Percentiles rank a stretch among this genome's conserved stretches.
Evolutionary conservation across 2,113 vertebrate genomes (phyloP).

Genomic region (Leptobrachium leishanense): DNA sequence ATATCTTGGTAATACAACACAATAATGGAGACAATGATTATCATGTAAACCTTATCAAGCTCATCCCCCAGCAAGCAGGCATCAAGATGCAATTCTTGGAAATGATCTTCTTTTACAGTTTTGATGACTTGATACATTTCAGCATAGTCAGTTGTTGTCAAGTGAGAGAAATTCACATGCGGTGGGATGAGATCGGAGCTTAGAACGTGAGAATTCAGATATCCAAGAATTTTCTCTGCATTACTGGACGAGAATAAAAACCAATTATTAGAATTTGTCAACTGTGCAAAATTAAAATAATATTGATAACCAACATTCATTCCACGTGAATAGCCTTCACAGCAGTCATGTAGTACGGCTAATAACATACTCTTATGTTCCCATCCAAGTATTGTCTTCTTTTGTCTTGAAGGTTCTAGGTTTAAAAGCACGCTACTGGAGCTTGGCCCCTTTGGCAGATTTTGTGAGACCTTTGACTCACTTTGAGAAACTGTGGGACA

Average conservation of each 20-base stretch:
- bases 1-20: no score
- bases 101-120: slow-evolving; percentile 86
- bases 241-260: slow-evolving; percentile 70
- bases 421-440: no score
- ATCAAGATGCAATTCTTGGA: slow-evolving; percentile 84
- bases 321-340: no score
- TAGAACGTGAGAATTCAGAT: slow-evolving; percentile 81
- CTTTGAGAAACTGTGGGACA: no score
- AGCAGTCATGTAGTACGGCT: no score
- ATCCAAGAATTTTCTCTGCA: slow-evolving; percentile 91
- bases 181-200: slow-evolving; percentile 92
- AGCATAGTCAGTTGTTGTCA: slow-evolving; percentile 83
- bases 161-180: slow-evolving; percentile 95
- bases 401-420: no score
- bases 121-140: slow-evolving; percentile 95
- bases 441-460: no score
- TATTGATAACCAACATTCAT: no score
- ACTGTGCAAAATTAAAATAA: not conserved
- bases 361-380: no score
- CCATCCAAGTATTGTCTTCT: no score
- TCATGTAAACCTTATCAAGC: slow-evolving; percentile 82
- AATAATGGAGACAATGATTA: not conserved
- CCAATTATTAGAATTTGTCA: not conserved
- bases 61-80: slow-evolving; percentile 90
- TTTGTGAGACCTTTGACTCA: no score